These are phyloP conservation scores for Babylonia areolata DNA, from an alignment of 1,140 invertebrate species.

Conservation along the genomic window DNA sequence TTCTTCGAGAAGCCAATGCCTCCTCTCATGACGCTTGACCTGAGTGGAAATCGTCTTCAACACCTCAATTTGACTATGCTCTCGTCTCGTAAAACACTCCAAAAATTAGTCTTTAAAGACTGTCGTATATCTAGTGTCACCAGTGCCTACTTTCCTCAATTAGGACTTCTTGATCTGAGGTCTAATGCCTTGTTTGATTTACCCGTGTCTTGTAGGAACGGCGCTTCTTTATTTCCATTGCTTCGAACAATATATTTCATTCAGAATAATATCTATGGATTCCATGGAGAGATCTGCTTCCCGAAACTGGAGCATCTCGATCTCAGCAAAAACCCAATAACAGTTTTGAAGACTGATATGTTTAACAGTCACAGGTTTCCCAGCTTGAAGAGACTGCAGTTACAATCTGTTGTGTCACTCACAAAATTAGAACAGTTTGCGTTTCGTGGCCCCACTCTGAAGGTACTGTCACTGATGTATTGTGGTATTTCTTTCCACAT, in stretches of 20 bases:
- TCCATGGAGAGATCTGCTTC: not conserved
- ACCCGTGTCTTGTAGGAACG: not conserved
- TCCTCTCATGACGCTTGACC: not conserved
- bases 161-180: not conserved
- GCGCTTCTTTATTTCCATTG: not conserved
- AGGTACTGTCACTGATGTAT: constrained; percentile 13
- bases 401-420: not conserved
- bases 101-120: not conserved
- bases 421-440: not conserved
- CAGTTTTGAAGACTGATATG: not conserved
- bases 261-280: not conserved
- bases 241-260: not conserved
- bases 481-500: not conserved
- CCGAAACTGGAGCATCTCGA: not conserved
- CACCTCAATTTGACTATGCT: not conserved
- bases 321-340: not conserved
- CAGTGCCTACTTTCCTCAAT: not conserved
- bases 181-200: not conserved
- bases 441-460: not conserved
- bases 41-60: not conserved
- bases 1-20: not conserved
- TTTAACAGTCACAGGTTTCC: not conserved
- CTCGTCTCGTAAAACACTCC: not conserved
- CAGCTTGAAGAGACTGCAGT: not conserved
- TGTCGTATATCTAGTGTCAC: not conserved